A percentile compares a stretch with the other conserved stretches of the same genome.
Conservation (phyloP, 2,113 vertebrate species). For the Loxodonta africana region DNA sequence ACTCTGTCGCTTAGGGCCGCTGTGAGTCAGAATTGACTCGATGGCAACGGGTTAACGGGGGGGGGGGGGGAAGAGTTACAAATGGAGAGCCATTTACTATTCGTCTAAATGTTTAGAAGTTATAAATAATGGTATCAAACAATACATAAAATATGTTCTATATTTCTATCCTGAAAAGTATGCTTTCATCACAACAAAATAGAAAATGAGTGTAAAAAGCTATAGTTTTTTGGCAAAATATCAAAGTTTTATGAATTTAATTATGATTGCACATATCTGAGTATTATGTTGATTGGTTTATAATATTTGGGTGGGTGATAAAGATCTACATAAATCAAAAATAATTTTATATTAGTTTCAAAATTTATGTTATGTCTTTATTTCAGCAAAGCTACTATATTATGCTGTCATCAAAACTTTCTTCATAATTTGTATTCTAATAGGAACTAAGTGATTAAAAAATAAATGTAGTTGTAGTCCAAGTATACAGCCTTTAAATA, state of each 20-base stretch:
- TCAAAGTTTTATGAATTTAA: neutral
- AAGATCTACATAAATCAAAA: neutral
- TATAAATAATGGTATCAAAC: neutral
- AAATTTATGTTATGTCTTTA: neutral
- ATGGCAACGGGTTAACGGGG: no score
- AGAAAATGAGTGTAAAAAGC: neutral
- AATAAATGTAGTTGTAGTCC: neutral
- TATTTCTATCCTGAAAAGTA: neutral
- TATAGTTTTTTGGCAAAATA: neutral
- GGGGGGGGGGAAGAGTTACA: neutral
- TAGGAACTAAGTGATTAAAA: neutral
- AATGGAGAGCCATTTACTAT: neutral
- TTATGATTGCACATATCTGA: neutral
- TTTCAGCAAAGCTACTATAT: neutral
- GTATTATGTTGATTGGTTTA: neutral
- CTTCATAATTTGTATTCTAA: neutral
- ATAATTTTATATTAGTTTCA: neutral
- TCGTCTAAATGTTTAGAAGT: neutral
- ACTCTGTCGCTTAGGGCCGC: no score
- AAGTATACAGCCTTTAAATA: neutral
- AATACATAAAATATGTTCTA: neutral
- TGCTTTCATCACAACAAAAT: neutral
- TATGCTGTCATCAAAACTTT: neutral
- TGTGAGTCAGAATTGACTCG: no score
- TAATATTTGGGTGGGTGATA: neutral